Base-by-base conservation (phyloP, 2,888 invertebrate species). In the Campaea margaritaria region DNA sequence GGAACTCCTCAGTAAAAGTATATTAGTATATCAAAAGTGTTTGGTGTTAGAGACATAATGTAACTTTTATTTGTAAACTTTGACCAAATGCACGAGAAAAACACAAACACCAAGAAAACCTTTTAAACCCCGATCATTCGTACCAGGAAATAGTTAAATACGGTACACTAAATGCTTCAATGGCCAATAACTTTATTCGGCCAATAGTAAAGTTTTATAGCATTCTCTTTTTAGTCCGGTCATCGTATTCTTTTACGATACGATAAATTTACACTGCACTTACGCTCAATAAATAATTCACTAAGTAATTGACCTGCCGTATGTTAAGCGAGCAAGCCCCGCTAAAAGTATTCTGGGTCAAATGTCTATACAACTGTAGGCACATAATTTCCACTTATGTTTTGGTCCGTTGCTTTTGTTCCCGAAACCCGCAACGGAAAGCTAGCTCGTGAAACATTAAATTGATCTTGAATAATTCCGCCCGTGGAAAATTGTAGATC, bases 391-490 rank as follows among this genome's bases (percentile, higher is more conserved):
- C 62, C 67, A 72, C 72, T 70, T 61, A 64, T 64, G 71, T 65
- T 64, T 62, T 59, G 62, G 59, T 63, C 58, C 46, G 51, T 67
- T 7, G 67, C 67, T 70, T 72, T 72, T 69, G 70, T 72, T 69
- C 66, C 68, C 68, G 71, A 75, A 74, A 68, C 65, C 68, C 66
- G 66, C 72, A 72, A 69, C 69, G 72, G 67, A 77, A 76, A 75
- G 73, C 74, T 67, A 78, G 78, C 78, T 76, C 76, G 74, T 81
- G 75, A 81, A 83, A 85, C 78, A 83, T 81, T 83, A 84, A 84
- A 85, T 85, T 84, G 82, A 81, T 86, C 82, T 83, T 81, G 79
- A 83, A 83, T 85, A 77, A 85, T 86, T 85, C 75, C 75, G 65
- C 66, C 72, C 69, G 73, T 72, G 74, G 78, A 82, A 85, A 84